Percentiles rank a stretch among this genome's conserved stretches.
Conservation (phyloP, 2,888 invertebrate genomes). For the Epicampocera succincta region DNA sequence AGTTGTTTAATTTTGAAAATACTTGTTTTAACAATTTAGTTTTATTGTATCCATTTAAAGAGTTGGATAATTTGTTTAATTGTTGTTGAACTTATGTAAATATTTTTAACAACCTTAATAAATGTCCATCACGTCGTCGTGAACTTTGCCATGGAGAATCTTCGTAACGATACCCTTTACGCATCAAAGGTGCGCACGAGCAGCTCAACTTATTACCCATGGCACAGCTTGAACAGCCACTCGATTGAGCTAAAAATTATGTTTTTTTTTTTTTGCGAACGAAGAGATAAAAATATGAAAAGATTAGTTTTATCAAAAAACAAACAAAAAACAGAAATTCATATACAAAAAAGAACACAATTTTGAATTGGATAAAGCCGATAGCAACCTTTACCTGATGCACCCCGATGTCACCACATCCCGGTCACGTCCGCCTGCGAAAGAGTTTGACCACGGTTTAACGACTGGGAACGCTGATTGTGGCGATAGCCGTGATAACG, state of each 20-base stretch:
- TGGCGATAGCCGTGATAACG: constrained; percentile 84
- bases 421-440: constrained; percentile 86
- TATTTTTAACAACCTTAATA: constrained; percentile 86
- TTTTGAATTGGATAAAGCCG: constrained; percentile 39
- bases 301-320: constrained; percentile 8
- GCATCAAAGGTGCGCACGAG: constrained; percentile 97
- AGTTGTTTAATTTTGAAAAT: background rate
- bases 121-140: constrained; percentile 91
- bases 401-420: constrained; percentile 91
- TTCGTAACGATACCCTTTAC: constrained; percentile 96
- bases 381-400: constrained; percentile 83
- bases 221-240: constrained; percentile 83
- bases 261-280: background rate
- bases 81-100: constrained; percentile 49
- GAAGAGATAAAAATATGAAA: constrained; percentile 15
- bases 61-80: constrained; percentile 19
- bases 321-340: constrained; percentile 4
- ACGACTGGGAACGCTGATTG: constrained; percentile 88
- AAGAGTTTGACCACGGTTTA: constrained; percentile 88
- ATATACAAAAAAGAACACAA: background rate
- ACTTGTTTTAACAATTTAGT: background rate
- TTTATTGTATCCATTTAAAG: constrained; percentile 56
- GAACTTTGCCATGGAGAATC: constrained; percentile 97
- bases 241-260: constrained; percentile 79
- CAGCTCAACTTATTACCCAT: constrained; percentile 99